Evolutionary conservation across 2,888 invertebrate genomes (phyloP), one percentile per base, ranked within the genome.

Genomic region (Eupeodes luniger): DNA sequence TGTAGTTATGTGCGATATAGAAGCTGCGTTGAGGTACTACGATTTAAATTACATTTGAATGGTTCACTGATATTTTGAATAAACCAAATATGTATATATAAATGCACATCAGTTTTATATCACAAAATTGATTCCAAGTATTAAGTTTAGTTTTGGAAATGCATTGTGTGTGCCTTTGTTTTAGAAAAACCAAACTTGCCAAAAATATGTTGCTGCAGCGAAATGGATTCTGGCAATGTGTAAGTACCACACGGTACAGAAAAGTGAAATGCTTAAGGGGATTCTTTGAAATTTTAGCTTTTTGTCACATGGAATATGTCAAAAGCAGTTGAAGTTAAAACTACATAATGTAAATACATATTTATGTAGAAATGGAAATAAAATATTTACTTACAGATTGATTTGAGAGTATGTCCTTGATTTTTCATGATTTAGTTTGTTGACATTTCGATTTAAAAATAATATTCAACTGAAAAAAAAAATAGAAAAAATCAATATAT

Each of bases 31-130:
- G 27, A 59, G 57, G 34, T 59, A 59, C 14, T 36, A 4, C n/a
- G 4, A 36, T 34, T 59, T 59, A 67, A 34, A 67, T 51, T 67
- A 34, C n/a, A 51, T 49, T 51, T 34, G 34, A 67, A 51, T 67
- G n/a, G 36, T 11, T 5, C 40, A 27, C 27, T 27, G 5, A 51
- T 51, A 53, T 53, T 67, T 34, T 16, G 11, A 11, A 47, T 47
- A 12, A 19, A 47, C 27, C 47, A 64, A 47, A 64, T 12, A 47
- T n/a, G n/a, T 10, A 19, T 55, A 40, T 9, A 0, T 34, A 64
- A 11, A 27, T n/a, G 19, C 16, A 40, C 40, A 40, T 34, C 7
- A 59, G 57, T 59, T 34, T n/a, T n/a, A 59, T 34, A 59, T 14
- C 59, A 9, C 59, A 34, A 59, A 59, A 59, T 36, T 1, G 9